A percentile compares a stretch with the other conserved stretches of the same genome.
Evolutionary conservation across 2,113 vertebrate genomes (phyloP).

Genomic region (Donacobius atricapilla): DNA sequence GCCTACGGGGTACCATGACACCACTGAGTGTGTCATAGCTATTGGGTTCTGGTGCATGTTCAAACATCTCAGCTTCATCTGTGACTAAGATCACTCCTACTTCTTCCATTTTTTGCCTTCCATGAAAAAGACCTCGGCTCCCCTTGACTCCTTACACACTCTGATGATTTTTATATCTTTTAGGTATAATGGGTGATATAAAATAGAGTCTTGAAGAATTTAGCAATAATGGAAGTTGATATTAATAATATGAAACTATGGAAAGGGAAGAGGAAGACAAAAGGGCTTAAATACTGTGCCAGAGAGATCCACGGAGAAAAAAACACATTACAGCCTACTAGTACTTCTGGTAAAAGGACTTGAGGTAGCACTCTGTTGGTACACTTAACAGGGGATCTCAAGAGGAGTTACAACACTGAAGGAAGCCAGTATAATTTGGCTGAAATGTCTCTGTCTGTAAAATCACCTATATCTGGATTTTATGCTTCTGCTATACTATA

Average conservation of each 20-base stretch:
- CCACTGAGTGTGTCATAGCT: neutral
- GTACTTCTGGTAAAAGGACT: neutral
- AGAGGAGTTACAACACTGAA: neutral
- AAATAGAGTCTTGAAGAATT: neutral
- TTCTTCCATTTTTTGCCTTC: neutral
- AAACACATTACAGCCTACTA: neutral
- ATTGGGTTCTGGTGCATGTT: neutral
- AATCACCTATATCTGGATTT: neutral
- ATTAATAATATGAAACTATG: neutral
- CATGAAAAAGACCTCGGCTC: neutral
- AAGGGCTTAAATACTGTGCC: neutral
- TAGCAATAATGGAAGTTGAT: neutral
- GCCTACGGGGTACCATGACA: too few species aligned
- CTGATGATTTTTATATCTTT: neutral
- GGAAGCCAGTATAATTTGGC: neutral
- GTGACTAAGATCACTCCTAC: neutral
- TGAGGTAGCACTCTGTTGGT: neutral
- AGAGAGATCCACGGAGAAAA: neutral
- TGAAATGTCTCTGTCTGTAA: neutral
- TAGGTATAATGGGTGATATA: neutral
- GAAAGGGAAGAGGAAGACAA: neutral
- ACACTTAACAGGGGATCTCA: neutral
- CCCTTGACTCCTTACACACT: neutral
- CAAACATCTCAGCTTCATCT: neutral
- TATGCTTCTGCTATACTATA: neutral